These are phyloP conservation scores for Melipona quadrifasciata DNA, from an alignment of 1,140 invertebrate species.

Conservation along the genomic window DNA sequence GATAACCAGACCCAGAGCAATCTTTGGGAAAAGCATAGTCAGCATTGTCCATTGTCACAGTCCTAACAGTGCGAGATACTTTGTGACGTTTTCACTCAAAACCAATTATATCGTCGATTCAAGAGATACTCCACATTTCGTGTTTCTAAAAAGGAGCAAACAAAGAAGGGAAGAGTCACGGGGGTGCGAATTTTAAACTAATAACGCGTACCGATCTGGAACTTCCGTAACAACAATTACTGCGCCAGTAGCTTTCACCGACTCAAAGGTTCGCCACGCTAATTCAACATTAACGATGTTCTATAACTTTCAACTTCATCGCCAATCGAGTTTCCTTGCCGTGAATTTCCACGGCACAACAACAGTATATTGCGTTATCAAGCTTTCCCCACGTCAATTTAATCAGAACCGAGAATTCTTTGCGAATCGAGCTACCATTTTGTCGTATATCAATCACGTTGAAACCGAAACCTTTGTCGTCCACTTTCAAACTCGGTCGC, in stretches of 20 bases:
- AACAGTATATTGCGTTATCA: not conserved
- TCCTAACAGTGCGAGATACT: no score
- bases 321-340: not conserved
- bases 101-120: not conserved
- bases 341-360: not conserved
- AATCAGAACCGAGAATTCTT: not conserved
- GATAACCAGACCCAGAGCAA: no score
- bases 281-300: not conserved
- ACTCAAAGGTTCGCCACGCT: not conserved
- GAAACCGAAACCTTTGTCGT: constrained; percentile 15
- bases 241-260: not conserved
- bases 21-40: no score
- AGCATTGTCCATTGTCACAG: no score
- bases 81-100: no score
- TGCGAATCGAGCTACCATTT: not conserved
- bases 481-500: not conserved
- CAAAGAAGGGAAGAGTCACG: not conserved
- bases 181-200: not conserved
- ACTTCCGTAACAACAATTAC: constrained; percentile 17
- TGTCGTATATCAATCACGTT: not conserved
- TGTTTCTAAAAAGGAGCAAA: not conserved
- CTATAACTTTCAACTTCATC: not conserved
- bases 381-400: not conserved
- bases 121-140: not conserved
- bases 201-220: not conserved